phyloP scores from a whole-genome alignment of 2,888 invertebrate genomes.

The Tetragonula carbonaria region DNA sequence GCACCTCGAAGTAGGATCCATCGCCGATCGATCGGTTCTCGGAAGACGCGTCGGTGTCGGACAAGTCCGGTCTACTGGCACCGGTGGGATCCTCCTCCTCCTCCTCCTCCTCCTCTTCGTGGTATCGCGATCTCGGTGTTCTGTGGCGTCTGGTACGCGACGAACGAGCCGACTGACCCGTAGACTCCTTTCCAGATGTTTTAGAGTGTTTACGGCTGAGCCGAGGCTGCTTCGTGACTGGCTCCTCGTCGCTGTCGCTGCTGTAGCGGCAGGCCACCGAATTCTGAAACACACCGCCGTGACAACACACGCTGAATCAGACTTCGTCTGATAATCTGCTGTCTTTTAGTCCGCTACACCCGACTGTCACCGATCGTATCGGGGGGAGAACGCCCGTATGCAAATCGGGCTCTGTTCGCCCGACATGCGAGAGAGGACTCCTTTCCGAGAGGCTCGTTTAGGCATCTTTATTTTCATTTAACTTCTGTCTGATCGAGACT shows the following conservation, averaged over 20 bases:
- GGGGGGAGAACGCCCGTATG: too few species aligned
- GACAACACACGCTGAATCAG: slow-evolving; percentile 27
- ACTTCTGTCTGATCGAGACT: too few species aligned
- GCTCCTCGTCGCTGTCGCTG: slow-evolving; percentile 91
- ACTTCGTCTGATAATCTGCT: slow-evolving; percentile 32
- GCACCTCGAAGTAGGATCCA: slow-evolving; percentile 83
- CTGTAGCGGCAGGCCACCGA: slow-evolving; percentile 85
- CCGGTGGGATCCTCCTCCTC: slow-evolving; percentile 22
- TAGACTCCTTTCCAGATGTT: slow-evolving; percentile 65
- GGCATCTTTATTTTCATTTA: too few species aligned
- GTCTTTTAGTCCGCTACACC: too few species aligned
- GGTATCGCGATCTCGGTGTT: slow-evolving; percentile 57
- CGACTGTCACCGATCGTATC: too few species aligned
- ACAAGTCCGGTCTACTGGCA: slow-evolving; percentile 69
- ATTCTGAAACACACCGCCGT: slow-evolving; percentile 85
- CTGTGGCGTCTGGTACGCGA: slow-evolving; percentile 54
- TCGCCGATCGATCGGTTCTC: slow-evolving; percentile 81
- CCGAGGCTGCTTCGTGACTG: slow-evolving; percentile 90
- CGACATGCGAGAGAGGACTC: too few species aligned
- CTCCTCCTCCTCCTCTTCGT: slow-evolving; percentile 37
- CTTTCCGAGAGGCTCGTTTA: too few species aligned
- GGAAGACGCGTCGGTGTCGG: slow-evolving; percentile 81
- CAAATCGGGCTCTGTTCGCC: too few species aligned
- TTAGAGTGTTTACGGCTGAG: slow-evolving; percentile 81
- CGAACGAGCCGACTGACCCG: slow-evolving; percentile 66